Conservation (phyloP, 92 coral and sea anemone genomes). For the Umimayanthus kanabou region DNA sequence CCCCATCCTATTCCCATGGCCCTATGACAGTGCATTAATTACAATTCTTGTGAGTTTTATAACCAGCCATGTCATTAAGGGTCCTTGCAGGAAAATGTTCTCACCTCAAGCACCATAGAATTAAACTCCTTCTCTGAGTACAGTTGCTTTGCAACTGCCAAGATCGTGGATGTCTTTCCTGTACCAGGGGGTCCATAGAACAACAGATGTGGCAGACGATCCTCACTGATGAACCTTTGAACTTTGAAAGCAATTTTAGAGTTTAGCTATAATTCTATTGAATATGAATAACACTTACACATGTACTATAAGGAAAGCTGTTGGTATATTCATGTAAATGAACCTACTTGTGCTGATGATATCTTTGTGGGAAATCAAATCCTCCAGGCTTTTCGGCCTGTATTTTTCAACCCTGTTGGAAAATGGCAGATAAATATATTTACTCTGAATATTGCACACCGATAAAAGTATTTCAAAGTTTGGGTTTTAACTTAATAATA, state of each 20-base stretch:
- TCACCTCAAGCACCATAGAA: slow-evolving; percentile 98
- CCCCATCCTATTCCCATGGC: no score
- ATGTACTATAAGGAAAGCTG: no score
- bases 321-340: no score
- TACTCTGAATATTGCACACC: neutral
- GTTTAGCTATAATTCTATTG: neutral
- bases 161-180: slow-evolving; percentile 95
- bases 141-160: slow-evolving; percentile 96
- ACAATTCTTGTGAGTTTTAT: no score
- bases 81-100: neutral
- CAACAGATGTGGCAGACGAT: slow-evolving; percentile 91
- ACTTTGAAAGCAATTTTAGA: slow-evolving; percentile 46
- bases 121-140: slow-evolving; percentile 86
- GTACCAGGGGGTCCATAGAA: slow-evolving; percentile 99
- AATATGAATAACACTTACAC: no score
- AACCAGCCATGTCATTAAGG: neutral
- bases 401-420: slow-evolving; percentile 93
- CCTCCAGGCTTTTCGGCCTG: slow-evolving; percentile 85
- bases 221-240: slow-evolving; percentile 89
- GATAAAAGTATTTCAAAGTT: neutral
- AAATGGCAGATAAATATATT: neutral
- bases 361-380: slow-evolving; percentile 93
- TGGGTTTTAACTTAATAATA: neutral
- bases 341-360: slow-evolving; percentile 96
- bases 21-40: no score